Evolutionary conservation across 2,113 vertebrate species (phyloP), one percentile per base, ranked within the genome.

Genomic region (Ramphastos sulfuratus): DNA sequence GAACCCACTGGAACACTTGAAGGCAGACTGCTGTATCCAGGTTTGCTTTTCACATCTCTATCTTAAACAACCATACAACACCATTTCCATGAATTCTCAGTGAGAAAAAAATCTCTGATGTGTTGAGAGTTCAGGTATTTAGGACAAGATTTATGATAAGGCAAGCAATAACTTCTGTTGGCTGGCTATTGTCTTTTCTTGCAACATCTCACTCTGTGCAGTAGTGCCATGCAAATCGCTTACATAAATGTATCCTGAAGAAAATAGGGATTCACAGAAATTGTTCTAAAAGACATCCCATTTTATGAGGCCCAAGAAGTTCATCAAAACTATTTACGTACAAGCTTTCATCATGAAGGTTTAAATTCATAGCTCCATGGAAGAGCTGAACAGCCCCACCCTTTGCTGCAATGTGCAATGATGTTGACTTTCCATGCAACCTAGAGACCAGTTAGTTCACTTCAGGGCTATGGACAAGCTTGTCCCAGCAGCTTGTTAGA

Each of bases 361-460:
- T 50, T 66, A 10, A 39, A 71, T 5, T 4, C 50, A 42, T 23
- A 42, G 83, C 61, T 82, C n/a, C 71, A 46, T 10, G 56, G 28
- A 4, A 4, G 23, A 28, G 54, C 82, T 37, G 9, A 59, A 5
- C 56, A 56, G 89, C 94, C 86, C 76, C 93, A 94, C 93, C 94
- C 96, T 59, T 4, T 4, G 17, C 80, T 82, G 46, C n/a, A 35
- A 85, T 56, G 67, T 55, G 85, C 64, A 15, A 44, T 7, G 2
- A 18, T 20, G 60, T 13, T 78, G 56, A 61, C 91, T 85, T 84
- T 82, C 91, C 11, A 28, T 28, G 65, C 87, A 94, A 90, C 89
- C 84, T n/a, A 60, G 82, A 97, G 95, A 92, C 86, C 80, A 90
- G 84, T 91, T 75, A 27, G 84, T 79, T 95, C 94, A 84, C 75